These are phyloP conservation scores for Theonella swinhoei DNA, from an alignment of 37 sponge, comb jelly and placozoan genomes.

Conservation along the genomic window DNA sequence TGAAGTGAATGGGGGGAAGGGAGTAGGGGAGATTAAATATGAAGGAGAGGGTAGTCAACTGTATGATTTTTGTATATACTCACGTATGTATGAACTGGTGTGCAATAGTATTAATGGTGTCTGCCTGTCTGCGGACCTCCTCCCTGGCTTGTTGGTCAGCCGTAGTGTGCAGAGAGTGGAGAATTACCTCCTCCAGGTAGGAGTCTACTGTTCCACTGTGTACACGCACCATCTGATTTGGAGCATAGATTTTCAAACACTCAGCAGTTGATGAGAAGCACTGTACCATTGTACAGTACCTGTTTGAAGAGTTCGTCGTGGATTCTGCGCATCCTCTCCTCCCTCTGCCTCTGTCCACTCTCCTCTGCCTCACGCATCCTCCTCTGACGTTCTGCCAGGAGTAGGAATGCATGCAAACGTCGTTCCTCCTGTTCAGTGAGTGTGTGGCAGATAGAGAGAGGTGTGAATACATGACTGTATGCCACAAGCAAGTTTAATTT, in stretches of 20 bases:
- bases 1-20: background rate
- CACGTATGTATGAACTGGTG: conserved; percentile 78
- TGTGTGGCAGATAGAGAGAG: background rate
- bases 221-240: conserved; percentile 63
- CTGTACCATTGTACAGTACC: conserved; percentile 13
- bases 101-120: conserved; percentile 83
- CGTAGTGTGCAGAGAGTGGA: conserved; percentile 71
- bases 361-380: conserved; percentile 98
- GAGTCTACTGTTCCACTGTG: conserved; percentile 90
- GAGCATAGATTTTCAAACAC: too few relatives aligned
- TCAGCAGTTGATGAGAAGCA: background rate
- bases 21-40: background rate
- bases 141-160: conserved; percentile 93
- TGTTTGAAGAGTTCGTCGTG: conserved; percentile 98
- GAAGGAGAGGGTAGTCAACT: too few relatives aligned
- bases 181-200: conserved; percentile 93
- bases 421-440: conserved; percentile 79
- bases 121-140: conserved; percentile 80
- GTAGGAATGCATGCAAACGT: conserved; percentile 86
- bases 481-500: too few relatives aligned
- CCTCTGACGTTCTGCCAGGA: conserved; percentile 91
- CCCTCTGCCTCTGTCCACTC: conserved; percentile 91
- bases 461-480: too few relatives aligned
- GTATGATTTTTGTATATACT: background rate
- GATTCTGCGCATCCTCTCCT: conserved; percentile 85